A percentile compares a stretch with the other conserved stretches of the same genome.
Conservation (phyloP, 1,140 invertebrate species). For the Sitodiplosis mosellana region DNA sequence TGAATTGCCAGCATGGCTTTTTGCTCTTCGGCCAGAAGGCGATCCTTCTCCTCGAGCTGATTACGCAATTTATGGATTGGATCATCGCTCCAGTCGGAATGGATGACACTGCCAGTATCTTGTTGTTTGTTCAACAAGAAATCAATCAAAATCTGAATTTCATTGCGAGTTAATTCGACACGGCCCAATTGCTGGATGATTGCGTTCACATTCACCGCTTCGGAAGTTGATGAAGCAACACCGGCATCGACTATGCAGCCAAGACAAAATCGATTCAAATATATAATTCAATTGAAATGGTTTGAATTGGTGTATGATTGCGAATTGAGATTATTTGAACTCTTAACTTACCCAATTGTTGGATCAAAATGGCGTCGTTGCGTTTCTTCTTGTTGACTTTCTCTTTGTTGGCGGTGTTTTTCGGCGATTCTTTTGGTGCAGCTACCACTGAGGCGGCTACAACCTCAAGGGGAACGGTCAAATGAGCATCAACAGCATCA, state of each 20-base stretch:
- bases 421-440: not conserved
- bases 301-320: too few species aligned
- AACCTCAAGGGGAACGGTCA: not conserved
- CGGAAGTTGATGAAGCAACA: not conserved
- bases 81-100: constrained; percentile 75
- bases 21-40: constrained; percentile 47
- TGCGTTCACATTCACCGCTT: constrained; percentile 29
- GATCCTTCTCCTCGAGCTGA: constrained; percentile 66
- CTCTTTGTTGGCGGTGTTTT: constrained; percentile 9
- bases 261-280: too few species aligned
- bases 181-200: constrained; percentile 55
- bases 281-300: too few species aligned
- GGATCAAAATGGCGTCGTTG: constrained; percentile 16
- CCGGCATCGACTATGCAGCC: not conserved
- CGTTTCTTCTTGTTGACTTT: constrained; percentile 13
- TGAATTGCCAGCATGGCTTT: constrained; percentile 48
- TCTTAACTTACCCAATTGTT: constrained; percentile 17
- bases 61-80: constrained; percentile 69
- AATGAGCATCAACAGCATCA: constrained; percentile 5
- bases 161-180: constrained; percentile 59
- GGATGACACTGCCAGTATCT: constrained; percentile 44
- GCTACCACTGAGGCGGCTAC: not conserved
- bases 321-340: too few species aligned
- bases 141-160: constrained; percentile 77
- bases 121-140: constrained; percentile 71